These are phyloP conservation scores for Drosophila sturtevanti DNA, from an alignment of 1,140 invertebrate genomes.

Conservation along the genomic window DNA sequence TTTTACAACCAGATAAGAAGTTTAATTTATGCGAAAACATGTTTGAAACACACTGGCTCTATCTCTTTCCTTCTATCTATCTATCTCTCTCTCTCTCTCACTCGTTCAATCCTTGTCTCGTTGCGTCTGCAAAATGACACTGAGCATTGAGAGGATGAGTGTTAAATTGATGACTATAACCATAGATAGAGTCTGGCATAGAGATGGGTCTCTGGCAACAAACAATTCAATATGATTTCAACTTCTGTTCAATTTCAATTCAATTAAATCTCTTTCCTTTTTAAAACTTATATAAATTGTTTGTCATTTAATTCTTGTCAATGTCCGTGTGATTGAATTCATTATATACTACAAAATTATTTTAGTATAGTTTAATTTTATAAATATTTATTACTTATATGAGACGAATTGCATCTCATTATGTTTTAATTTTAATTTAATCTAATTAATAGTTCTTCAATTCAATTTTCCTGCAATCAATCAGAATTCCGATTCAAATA, in stretches of 20 bases:
- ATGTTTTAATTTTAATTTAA: background rate
- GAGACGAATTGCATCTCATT: too few species aligned
- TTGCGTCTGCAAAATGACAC: conserved; percentile 9
- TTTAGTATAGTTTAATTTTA: too few species aligned
- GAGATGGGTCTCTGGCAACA: background rate
- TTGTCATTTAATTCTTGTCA: too few species aligned
- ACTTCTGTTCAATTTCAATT: background rate
- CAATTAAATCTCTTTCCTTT: background rate
- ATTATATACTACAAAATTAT: too few species aligned
- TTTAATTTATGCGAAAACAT: conserved; percentile 82
- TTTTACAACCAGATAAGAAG: conserved; percentile 80
- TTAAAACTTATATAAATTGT: background rate
- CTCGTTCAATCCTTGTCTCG: background rate
- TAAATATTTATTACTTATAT: background rate
- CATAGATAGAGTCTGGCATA: conserved; percentile 13
- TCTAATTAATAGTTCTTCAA: background rate
- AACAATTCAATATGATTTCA: background rate
- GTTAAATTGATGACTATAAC: conserved; percentile 38
- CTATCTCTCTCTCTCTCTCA: background rate
- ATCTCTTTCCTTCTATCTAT: background rate
- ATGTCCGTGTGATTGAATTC: too few species aligned
- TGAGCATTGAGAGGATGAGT: conserved; percentile 2
- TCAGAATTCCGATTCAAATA: background rate
- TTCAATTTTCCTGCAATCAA: too few species aligned
- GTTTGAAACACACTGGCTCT: conserved; percentile 56